A percentile compares a stretch with the other conserved stretches of the same genome.
Evolutionary conservation across 1,140 invertebrate genomes (phyloP).

Genomic region (Anastrepha ludens): DNA sequence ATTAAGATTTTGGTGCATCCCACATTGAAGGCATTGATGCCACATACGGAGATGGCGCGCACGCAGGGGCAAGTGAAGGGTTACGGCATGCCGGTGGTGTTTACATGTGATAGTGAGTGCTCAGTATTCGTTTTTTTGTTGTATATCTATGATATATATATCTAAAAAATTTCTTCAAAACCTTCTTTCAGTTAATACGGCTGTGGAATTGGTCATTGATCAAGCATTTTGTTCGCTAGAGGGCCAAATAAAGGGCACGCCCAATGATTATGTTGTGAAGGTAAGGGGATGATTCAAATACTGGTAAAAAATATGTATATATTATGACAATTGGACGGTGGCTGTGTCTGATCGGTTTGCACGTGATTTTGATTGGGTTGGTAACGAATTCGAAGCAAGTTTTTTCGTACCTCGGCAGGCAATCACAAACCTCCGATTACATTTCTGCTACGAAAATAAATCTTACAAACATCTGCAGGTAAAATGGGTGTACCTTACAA

Average conservation of each 20-base stretch:
- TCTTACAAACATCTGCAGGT: too few relatives aligned
- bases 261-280: conserved; percentile 80
- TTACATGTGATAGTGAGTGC: conserved; percentile 87
- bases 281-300: conserved; percentile 52
- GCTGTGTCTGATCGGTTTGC: too few relatives aligned
- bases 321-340: too few relatives aligned
- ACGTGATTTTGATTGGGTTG: too few relatives aligned
- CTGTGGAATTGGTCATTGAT: conserved; percentile 89
- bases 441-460: too few relatives aligned
- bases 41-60: conserved; percentile 71
- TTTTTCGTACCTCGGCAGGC: too few relatives aligned
- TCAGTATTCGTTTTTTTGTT: not conserved
- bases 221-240: conserved; percentile 90
- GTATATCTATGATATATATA: too few relatives aligned
- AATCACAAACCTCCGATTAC: too few relatives aligned
- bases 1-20: conserved; percentile 90
- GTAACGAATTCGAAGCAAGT: too few relatives aligned
- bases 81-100: conserved; percentile 82
- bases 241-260: conserved; percentile 80
- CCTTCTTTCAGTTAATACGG: conserved; percentile 84
- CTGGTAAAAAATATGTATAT: too few relatives aligned
- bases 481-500: too few relatives aligned
- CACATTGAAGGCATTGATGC: conserved; percentile 75
- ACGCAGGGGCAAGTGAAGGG: conserved; percentile 72
- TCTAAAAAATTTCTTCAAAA: not conserved